Conservation (phyloP, 1,140 invertebrate species). For the Aphidius ervi region DNA sequence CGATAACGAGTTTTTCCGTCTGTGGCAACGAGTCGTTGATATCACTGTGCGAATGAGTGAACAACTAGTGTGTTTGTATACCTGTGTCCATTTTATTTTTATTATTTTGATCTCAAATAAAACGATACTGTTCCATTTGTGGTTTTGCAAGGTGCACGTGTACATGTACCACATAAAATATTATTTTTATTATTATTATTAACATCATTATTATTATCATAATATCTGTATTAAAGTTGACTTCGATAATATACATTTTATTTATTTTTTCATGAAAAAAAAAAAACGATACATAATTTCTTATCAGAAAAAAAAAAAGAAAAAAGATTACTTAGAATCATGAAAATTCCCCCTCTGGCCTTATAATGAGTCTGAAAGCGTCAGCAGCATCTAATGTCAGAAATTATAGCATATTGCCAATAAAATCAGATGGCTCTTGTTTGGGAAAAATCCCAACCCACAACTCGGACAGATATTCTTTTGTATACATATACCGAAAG, state of each 20-base stretch:
- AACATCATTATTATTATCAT: no score
- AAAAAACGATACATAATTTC: slow-evolving; percentile 44
- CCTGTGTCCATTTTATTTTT: slow-evolving; percentile 5
- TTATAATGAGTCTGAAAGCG: slow-evolving; percentile 51
- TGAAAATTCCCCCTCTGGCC: slow-evolving; percentile 12
- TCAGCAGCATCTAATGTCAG: slow-evolving; percentile 54
- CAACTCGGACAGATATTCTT: slow-evolving; percentile 29
- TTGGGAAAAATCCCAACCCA: slow-evolving; percentile 13
- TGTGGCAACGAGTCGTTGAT: slow-evolving; percentile 14
- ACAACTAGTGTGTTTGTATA: slow-evolving; percentile 3
- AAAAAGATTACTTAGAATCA: slow-evolving; percentile 44
- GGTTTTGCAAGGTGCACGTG: no score
- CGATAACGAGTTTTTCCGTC: slow-evolving; percentile 21
- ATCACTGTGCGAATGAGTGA: slow-evolving; percentile 7
- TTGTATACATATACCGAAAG: slow-evolving; percentile 26
- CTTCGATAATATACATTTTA: no score
- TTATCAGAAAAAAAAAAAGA: slow-evolving; percentile 34
- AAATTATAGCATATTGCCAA: slow-evolving; percentile 57
- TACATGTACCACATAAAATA: no score
- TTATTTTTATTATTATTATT: no score
- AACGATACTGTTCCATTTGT: no score
- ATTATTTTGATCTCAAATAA: no score
- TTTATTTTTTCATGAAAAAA: slow-evolving; percentile 4
- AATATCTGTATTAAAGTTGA: no score
- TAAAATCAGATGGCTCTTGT: slow-evolving; percentile 44